These are phyloP conservation scores for Rhynchopsitta pachyrhyncha DNA, from an alignment of 2,113 vertebrate species.

Conservation along the genomic window DNA sequence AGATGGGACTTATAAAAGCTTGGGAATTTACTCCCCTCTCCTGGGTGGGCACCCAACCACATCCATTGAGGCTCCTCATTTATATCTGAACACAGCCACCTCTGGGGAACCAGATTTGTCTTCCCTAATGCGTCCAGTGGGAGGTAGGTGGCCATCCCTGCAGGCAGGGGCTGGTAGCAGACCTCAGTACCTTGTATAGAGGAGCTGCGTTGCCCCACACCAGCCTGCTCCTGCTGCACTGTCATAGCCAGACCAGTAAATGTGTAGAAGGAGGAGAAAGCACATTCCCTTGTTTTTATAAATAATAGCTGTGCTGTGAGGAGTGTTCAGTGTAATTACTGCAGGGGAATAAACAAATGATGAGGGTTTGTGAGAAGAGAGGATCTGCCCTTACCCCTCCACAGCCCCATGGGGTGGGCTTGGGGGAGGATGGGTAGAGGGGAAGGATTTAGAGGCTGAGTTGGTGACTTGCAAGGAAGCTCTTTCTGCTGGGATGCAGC, in stretches of 20 bases:
- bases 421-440: neutral
- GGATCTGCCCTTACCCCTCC: neutral
- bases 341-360: neutral
- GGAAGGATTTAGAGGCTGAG: neutral
- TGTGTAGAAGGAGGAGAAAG: neutral
- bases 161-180: neutral
- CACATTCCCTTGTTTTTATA: neutral
- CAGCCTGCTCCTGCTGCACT: neutral
- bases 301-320: neutral
- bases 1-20: neutral
- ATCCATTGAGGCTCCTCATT: neutral
- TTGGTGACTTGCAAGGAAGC: neutral
- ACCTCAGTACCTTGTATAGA: rapidly evolving
- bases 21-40: neutral
- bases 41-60: neutral
- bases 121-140: neutral
- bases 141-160: neutral
- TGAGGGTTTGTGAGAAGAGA: neutral
- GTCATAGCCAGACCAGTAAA: neutral
- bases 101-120: rapidly evolving
- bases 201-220: neutral
- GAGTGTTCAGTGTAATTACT: neutral
- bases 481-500: neutral
- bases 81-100: neutral
- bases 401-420: rapidly evolving